Conservation (phyloP, 2,113 vertebrate species). For the Triplophysa dalaica region DNA sequence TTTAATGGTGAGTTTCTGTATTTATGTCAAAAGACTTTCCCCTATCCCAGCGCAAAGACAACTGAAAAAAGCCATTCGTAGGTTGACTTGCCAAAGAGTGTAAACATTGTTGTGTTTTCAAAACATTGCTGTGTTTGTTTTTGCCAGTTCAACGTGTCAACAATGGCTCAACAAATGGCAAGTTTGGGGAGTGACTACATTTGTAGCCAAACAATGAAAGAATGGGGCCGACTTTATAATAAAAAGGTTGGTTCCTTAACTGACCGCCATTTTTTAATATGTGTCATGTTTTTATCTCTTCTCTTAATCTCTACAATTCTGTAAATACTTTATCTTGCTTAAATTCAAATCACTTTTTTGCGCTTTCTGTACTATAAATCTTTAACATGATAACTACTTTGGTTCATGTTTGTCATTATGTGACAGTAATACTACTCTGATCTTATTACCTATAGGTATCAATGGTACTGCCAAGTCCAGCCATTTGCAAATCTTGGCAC, state of each 20-base stretch:
- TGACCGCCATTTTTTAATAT: background rate
- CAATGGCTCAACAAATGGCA: background rate
- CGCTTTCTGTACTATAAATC: background rate
- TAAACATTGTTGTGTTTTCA: background rate
- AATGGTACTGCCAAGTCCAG: slow-evolving; percentile 52
- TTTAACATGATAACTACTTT: slow-evolving; percentile 55
- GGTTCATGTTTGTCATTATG: slow-evolving; percentile 52
- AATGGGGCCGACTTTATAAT: background rate
- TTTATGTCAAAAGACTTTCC: background rate
- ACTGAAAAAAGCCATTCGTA: background rate
- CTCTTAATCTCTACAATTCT: background rate
- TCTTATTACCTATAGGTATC: slow-evolving; percentile 57
- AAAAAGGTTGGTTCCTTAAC: background rate
- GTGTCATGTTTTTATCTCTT: background rate
- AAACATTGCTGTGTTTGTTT: background rate
- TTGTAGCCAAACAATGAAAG: background rate
- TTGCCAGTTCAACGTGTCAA: background rate
- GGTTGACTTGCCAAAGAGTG: background rate
- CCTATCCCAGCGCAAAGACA: background rate
- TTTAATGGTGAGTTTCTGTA: background rate
- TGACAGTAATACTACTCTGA: slow-evolving; percentile 63
- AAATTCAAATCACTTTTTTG: background rate
- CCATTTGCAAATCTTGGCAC: slow-evolving; percentile 59
- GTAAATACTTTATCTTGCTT: background rate
- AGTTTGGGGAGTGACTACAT: background rate